A percentile compares a stretch with the other conserved stretches of the same genome.
phyloP scores from a whole-genome alignment of 92 coral and sea anemone species.

The Ricordea florida region DNA sequence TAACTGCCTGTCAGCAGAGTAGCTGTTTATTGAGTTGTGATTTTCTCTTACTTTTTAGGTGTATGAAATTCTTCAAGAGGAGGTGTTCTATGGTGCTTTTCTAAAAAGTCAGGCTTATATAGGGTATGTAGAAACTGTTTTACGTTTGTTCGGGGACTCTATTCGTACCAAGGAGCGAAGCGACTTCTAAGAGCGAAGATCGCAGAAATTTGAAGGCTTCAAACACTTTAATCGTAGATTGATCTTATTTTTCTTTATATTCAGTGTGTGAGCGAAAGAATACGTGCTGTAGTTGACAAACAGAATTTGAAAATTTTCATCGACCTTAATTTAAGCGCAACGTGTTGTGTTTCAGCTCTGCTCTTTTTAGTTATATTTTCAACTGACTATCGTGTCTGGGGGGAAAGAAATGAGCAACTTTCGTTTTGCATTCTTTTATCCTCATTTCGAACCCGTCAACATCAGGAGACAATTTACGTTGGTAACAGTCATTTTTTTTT shows the following conservation, averaged over 20 bases:
- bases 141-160: neutral
- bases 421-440: neutral
- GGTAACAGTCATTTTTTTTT: neutral
- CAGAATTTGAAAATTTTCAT: too few species aligned
- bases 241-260: too few species aligned
- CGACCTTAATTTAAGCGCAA: too few species aligned
- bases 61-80: constrained; percentile 78
- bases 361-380: too few species aligned
- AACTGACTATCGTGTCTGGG: too few species aligned
- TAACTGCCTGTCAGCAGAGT: neutral
- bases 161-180: neutral
- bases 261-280: too few species aligned
- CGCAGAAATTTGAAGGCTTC: constrained; percentile 12
- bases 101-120: constrained; percentile 91
- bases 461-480: neutral
- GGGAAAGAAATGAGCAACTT: too few species aligned
- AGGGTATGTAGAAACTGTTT: constrained; percentile 47
- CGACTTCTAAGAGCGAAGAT: neutral
- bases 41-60: constrained; percentile 34
- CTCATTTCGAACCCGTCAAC: neutral
- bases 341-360: too few species aligned
- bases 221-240: too few species aligned
- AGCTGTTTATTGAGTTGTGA: neutral
- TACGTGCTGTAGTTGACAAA: too few species aligned
- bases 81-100: constrained; percentile 87